Percentiles rank a stretch among this genome's conserved stretches.
Evolutionary conservation across 1,140 invertebrate species (phyloP).

Genomic region (Drosophila eugracilis): DNA sequence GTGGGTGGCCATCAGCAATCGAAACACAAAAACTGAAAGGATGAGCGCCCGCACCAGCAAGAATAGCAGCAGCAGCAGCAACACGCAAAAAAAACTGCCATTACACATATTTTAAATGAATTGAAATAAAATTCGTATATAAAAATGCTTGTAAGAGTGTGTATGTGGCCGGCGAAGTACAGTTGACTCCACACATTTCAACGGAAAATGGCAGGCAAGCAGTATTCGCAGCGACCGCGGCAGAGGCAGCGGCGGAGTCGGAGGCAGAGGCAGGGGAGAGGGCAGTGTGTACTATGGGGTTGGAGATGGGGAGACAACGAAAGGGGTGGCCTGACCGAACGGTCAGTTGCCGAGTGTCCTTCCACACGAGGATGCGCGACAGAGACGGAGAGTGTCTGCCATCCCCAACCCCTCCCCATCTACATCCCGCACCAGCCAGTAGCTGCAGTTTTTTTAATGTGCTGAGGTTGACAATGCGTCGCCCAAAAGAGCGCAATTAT

Average conservation of each 20-base stretch:
- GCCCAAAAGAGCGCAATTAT: slow-evolving; percentile 52
- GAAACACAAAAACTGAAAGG: slow-evolving; percentile 66
- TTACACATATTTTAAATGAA: slow-evolving; percentile 82
- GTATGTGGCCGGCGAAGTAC: slow-evolving; percentile 68
- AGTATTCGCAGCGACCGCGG: slow-evolving; percentile 30
- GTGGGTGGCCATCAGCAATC: slow-evolving; percentile 60
- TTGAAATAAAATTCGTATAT: slow-evolving; percentile 82
- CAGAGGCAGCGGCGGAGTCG: slow-evolving; percentile 12
- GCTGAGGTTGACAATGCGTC: slow-evolving; percentile 31
- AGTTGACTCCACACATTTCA: slow-evolving; percentile 79
- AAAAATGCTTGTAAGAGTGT: slow-evolving; percentile 60
- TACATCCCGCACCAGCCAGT: slow-evolving; percentile 34
- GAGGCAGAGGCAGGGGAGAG: slow-evolving; percentile 13
- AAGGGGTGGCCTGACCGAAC: slow-evolving; percentile 44
- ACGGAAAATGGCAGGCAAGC: slow-evolving; percentile 60
- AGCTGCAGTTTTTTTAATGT: slow-evolving; percentile 67
- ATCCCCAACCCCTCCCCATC: slow-evolving; percentile 11
- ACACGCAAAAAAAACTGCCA: slow-evolving; percentile 57
- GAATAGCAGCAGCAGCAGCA: slow-evolving; percentile 5
- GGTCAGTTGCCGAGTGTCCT: slow-evolving; percentile 53
- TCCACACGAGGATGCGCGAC: slow-evolving; percentile 30
- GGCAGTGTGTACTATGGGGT: not conserved
- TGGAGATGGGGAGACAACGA: slow-evolving; percentile 5
- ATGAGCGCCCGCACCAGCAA: slow-evolving; percentile 43
- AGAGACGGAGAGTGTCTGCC: slow-evolving; percentile 57